These are phyloP conservation scores for Archips xylosteana DNA, from an alignment of 2,888 invertebrate genomes.

Conservation along the genomic window DNA sequence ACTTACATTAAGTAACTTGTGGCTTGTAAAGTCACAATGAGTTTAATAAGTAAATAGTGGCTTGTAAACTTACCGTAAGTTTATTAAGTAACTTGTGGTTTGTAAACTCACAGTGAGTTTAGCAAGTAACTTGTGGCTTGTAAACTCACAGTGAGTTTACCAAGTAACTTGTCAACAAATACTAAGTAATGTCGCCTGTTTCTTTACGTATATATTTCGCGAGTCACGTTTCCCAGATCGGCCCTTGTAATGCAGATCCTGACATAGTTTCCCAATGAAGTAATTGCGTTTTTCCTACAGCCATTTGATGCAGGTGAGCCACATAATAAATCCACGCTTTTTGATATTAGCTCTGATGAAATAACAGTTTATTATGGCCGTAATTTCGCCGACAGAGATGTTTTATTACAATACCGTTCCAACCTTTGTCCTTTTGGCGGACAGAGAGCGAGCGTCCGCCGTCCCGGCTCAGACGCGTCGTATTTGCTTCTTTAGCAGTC, in stretches of 20 bases:
- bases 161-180: no score
- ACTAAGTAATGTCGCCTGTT: no score
- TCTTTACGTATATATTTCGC: not conserved
- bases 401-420: constrained; percentile 22
- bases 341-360: constrained; percentile 18
- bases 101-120: no score
- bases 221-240: not conserved
- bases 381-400: constrained; percentile 20
- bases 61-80: no score
- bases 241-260: constrained; percentile 7
- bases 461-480: not conserved
- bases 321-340: constrained; percentile 17
- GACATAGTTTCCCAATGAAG: constrained; percentile 25
- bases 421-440: constrained; percentile 13
- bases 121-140: no score
- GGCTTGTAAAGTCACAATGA: no score
- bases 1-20: no score
- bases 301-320: constrained; percentile 17
- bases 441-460: constrained; percentile 23
- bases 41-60: no score
- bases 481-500: constrained; percentile 39
- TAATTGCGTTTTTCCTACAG: constrained; percentile 25
- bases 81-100: no score
- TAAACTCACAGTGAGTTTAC: no score
- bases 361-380: constrained; percentile 30